Percentiles rank a stretch among this genome's conserved stretches.
Conservation (phyloP, 1,140 invertebrate genomes). For the Pissodes strobi region DNA sequence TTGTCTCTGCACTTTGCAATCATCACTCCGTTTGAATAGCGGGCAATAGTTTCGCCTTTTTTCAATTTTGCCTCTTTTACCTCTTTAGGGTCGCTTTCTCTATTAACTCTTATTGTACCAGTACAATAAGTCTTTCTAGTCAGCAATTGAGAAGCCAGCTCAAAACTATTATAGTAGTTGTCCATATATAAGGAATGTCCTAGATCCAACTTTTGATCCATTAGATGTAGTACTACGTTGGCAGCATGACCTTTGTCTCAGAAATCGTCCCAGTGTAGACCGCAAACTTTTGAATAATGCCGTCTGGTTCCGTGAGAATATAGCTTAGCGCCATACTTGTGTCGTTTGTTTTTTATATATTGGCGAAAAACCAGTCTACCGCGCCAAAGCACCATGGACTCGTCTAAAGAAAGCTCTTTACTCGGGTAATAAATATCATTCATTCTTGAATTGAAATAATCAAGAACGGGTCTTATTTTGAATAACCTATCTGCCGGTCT, state of each 20-base stretch:
- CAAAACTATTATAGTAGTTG: constrained; percentile 55
- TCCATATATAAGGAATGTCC: constrained; percentile 55
- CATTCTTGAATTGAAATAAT: constrained; percentile 35
- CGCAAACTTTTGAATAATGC: constrained; percentile 20
- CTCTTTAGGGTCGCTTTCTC: constrained; percentile 20
- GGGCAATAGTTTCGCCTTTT: constrained; percentile 45
- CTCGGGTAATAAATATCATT: constrained; percentile 41
- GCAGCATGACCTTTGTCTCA: constrained; percentile 32
- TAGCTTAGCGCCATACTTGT: too few species aligned
- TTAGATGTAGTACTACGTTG: constrained; percentile 31
- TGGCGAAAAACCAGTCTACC: too few species aligned
- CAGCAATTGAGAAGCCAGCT: constrained; percentile 49
- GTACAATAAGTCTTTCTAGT: constrained; percentile 47
- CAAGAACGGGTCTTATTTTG: constrained; percentile 28
- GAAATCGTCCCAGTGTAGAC: constrained; percentile 32
- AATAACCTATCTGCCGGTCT: constrained; percentile 15
- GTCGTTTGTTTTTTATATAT: too few species aligned
- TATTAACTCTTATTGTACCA: constrained; percentile 47
- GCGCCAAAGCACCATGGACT: too few species aligned
- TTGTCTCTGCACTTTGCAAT: constrained; percentile 53
- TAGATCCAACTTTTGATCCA: constrained; percentile 44
- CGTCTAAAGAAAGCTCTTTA: constrained; percentile 38
- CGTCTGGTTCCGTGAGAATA: constrained; percentile 26
- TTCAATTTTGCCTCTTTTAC: constrained; percentile 47
- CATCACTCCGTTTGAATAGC: constrained; percentile 40